Evolutionary conservation across 2,113 vertebrate genomes (phyloP), one percentile per base, ranked within the genome.

Genomic region (Procavia capensis): DNA sequence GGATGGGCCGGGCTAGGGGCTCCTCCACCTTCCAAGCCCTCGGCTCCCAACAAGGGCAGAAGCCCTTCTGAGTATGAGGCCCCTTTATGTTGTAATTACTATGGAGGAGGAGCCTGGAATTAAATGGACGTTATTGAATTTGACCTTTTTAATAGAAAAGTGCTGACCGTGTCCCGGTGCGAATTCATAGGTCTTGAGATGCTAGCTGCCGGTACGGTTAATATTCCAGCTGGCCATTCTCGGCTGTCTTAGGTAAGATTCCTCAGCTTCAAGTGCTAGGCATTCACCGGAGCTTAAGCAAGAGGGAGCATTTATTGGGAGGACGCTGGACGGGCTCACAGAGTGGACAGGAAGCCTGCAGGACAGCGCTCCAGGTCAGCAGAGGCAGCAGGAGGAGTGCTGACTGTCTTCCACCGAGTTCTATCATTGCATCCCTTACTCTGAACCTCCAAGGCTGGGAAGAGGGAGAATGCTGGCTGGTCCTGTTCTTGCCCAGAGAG

Each of bases 61-160:
- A 64, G 29, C 63, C 80, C 19, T 79, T 78, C n/a, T 22, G 64
- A 90, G 84, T 45, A 59, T 29, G 29, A 78, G 63, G 45, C 45
- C 50, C 91, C 31, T 92, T 87, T 90, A 74, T 91, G 75, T 86
- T 79, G 5, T 74, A 45, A 41, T 92, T 91, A 64, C 57, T 79
- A 0, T 75, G 72, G 59, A 85, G 72, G 90, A 43, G 70, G 41
- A 5, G 47, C 70, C 14, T 84, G 50, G 41, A 86, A 96, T 86
- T 94, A 70, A 95, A 74, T 36, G 54, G 41, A 90, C 76, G 39
- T 63, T 83, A 93, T 80, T 78, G 72, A 87, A 54, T 90, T 59
- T 89, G 61, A 81, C 81, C 85, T 93, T 96, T 96, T 74, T 81
- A 85, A 79, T 80, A 72, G 75, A 61, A 93, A 87, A 91, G 83